These are phyloP conservation scores for Tenthredo mesomela DNA, from an alignment of 2,888 invertebrate genomes.

Conservation along the genomic window DNA sequence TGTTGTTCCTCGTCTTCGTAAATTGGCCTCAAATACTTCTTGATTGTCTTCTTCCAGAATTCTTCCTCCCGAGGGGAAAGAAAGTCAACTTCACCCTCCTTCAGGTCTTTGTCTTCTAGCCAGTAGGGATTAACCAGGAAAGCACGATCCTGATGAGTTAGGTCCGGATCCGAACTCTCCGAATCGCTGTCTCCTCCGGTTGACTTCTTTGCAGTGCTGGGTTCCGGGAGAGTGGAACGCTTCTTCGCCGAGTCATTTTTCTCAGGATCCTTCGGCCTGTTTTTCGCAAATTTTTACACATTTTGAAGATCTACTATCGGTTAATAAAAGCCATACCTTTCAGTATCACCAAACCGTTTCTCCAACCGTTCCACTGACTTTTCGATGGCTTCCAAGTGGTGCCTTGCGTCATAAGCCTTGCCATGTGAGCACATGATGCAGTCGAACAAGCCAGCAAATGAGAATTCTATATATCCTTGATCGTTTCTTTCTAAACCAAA, in stretches of 20 bases:
- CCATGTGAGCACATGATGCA: background rate
- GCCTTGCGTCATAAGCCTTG: background rate
- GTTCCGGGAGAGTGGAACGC: background rate
- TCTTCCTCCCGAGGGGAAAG: constrained; percentile 84
- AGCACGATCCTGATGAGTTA: constrained; percentile 70
- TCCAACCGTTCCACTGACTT: background rate
- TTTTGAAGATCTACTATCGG: background rate
- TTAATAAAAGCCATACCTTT: background rate
- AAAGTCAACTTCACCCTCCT: constrained; percentile 84
- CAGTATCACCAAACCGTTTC: background rate
- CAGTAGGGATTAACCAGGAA: constrained; percentile 83
- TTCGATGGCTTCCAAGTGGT: background rate
- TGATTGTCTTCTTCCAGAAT: constrained; percentile 90
- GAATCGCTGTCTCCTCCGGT: background rate
- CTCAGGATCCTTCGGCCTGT: background rate
- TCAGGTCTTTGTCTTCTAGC: constrained; percentile 85
- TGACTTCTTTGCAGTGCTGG: background rate
- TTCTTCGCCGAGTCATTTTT: background rate
- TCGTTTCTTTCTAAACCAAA: background rate
- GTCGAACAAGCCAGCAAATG: background rate
- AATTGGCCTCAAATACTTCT: constrained; percentile 87
- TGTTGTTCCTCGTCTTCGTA: constrained; percentile 81
- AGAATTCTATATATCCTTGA: background rate
- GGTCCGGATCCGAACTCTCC: background rate
- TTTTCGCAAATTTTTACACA: background rate